Evolutionary conservation across 2,888 invertebrate species (phyloP).

Genomic region (Macrosiphum euphorbiae): DNA sequence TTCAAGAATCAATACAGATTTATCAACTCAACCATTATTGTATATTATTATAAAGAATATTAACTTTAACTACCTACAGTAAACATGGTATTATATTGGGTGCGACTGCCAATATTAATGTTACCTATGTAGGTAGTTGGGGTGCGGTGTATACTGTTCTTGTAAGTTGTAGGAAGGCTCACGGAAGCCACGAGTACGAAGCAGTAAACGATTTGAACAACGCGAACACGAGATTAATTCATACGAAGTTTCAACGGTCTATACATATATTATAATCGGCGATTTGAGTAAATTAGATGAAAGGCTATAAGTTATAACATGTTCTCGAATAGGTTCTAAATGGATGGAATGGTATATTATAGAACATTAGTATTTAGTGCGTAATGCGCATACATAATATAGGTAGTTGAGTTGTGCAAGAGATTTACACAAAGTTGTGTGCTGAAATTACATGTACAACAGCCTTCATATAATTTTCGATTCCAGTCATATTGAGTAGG

Average conservation of each 20-base stretch:
- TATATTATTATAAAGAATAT: background rate
- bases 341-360: background rate
- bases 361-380: background rate
- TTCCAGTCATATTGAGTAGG: background rate
- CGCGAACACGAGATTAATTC: background rate
- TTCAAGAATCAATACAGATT: background rate
- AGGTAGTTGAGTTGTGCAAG: background rate
- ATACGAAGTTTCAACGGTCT: background rate
- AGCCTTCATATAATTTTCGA: background rate
- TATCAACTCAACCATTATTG: background rate
- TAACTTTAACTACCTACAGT: background rate
- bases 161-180: background rate
- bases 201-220: background rate
- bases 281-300: background rate
- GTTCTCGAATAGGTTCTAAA: background rate
- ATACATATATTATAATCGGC: background rate
- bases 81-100: background rate
- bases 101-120: background rate
- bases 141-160: background rate
- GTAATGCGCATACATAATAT: background rate
- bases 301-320: background rate
- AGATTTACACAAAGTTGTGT: background rate
- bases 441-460: background rate
- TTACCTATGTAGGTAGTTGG: background rate
- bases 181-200: background rate